Evolutionary conservation across 2,888 invertebrate species (phyloP), one percentile per base, ranked within the genome.

Genomic region (Xylophagus ater): DNA sequence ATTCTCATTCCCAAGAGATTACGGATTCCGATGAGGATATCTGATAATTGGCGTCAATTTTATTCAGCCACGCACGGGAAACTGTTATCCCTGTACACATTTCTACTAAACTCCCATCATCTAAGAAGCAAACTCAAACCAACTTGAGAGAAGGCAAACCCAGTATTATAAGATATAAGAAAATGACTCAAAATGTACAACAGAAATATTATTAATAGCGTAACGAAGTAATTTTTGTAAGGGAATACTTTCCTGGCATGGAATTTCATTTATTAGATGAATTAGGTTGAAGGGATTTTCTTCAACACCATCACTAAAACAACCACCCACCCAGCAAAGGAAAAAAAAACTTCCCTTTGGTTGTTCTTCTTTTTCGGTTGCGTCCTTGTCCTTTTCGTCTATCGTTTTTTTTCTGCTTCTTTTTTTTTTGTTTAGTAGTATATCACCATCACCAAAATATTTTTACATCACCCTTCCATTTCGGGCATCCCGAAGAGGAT

Each of bases 261-360:
- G 50, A 49, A 48, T 51, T 50, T 47, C 47, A 45, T 48, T 49
- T 49, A 51, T 49, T 50, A 48, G 50, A 49, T 51, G 49, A 49
- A 50, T 51, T 50, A 49, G 44, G 44, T 36, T 44, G 44, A 41
- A 41, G 41, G 41, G 39, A 44, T 41, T 29, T 38, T 18, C 26
- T 32, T 25, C 32, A 10, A 17, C 30, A 18, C 14, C 17, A 6
- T 5, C 9, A 18, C 17, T 9, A 30, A 13, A n/a, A 12, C 28
- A 8, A 12, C 28, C 10, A 6, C 9, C 2, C 12, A n/a, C 7
- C 10, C 30, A 14, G 4, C 32, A 18, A 4, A 19, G 20, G 19
- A n/a, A n/a, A n/a, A n/a, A n/a, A n/a, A n/a, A n/a, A n/a, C n/a
- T n/a, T n/a, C n/a, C n/a, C n/a, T n/a, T n/a, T n/a, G n/a, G n/a